Percentiles rank a stretch among this genome's conserved stretches.
These are phyloP conservation scores for Urechis unicinctus DNA, from an alignment of 2,888 invertebrate species.

Conservation along the genomic window DNA sequence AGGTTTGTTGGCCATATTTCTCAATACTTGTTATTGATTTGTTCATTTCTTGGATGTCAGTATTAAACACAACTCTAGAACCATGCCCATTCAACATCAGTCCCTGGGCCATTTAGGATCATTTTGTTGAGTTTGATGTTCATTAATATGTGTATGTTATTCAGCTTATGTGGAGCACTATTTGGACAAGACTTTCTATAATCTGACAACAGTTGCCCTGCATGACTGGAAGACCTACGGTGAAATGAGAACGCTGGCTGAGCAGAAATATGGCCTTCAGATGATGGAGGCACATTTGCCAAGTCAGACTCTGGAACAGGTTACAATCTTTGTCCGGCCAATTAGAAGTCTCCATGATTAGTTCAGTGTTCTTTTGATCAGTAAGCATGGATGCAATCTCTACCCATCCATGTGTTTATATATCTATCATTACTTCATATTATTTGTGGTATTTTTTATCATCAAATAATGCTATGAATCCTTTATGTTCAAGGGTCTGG, in stretches of 20 bases:
- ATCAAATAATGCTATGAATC: too few relatives aligned
- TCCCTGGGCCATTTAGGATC: too few relatives aligned
- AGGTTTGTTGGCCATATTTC: constrained; percentile 49
- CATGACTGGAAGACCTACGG: constrained; percentile 97
- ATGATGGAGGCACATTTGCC: constrained; percentile 91
- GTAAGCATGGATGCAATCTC: too few relatives aligned
- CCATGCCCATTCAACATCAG: too few relatives aligned
- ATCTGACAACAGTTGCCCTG: constrained; percentile 90
- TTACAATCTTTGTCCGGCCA: constrained; percentile 36
- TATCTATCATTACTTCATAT: too few relatives aligned
- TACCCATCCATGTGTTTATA: neutral
- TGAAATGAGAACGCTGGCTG: constrained; percentile 89
- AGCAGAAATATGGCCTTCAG: constrained; percentile 69
- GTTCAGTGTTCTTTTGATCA: too few relatives aligned
- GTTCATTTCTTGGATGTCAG: too few relatives aligned
- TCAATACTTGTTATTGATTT: too few relatives aligned
- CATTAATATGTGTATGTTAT: constrained; percentile 4
- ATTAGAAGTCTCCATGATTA: too few relatives aligned
- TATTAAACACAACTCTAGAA: too few relatives aligned
- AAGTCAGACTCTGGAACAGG: constrained; percentile 90
- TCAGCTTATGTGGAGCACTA: constrained; percentile 73
- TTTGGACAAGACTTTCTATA: constrained; percentile 90
- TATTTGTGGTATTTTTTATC: too few relatives aligned
- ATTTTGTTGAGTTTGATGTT: neutral
- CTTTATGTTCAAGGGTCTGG: constrained; percentile 63